A percentile compares a stretch with the other conserved stretches of the same genome.
These are phyloP conservation scores for Archips xylosteana DNA, from an alignment of 2,888 invertebrate species.

Conservation along the genomic window DNA sequence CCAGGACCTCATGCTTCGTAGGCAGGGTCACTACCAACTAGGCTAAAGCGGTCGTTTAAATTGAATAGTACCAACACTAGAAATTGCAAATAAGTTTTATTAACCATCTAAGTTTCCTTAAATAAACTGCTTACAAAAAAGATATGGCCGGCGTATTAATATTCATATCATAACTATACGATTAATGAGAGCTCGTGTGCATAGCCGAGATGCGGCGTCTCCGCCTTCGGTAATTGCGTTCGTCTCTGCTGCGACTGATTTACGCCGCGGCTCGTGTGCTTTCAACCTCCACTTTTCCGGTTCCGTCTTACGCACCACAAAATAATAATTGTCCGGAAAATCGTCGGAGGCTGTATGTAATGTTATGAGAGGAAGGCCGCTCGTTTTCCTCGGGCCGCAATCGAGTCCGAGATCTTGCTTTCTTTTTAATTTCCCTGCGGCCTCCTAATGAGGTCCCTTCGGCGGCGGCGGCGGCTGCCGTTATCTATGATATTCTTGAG, in stretches of 20 bases:
- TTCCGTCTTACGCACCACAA: constrained; percentile 83
- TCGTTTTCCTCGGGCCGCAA: constrained; percentile 80
- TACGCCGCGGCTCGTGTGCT: constrained; percentile 62
- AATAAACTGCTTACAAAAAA: too few species aligned
- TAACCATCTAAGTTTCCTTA: too few species aligned
- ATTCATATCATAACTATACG: neutral
- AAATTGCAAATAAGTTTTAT: neutral
- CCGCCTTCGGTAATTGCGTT: constrained; percentile 71
- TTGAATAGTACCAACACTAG: too few species aligned
- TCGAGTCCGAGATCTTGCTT: constrained; percentile 85
- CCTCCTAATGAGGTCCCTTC: constrained; percentile 84
- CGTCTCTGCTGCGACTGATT: constrained; percentile 75
- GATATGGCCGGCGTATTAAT: neutral
- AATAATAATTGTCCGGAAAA: constrained; percentile 86
- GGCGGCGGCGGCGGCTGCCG: constrained; percentile 74
- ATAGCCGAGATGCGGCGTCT: constrained; percentile 47
- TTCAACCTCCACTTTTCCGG: constrained; percentile 70
- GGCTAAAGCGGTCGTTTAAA: too few species aligned
- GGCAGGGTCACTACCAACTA: too few species aligned
- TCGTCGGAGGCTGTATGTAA: constrained; percentile 84
- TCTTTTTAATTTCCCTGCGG: constrained; percentile 86
- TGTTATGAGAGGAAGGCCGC: constrained; percentile 83
- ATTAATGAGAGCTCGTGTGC: neutral
- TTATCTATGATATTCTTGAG: constrained; percentile 86
- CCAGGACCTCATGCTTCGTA: too few species aligned